These are phyloP conservation scores for Andrena fulva DNA, from an alignment of 2,888 invertebrate genomes.

Conservation along the genomic window DNA sequence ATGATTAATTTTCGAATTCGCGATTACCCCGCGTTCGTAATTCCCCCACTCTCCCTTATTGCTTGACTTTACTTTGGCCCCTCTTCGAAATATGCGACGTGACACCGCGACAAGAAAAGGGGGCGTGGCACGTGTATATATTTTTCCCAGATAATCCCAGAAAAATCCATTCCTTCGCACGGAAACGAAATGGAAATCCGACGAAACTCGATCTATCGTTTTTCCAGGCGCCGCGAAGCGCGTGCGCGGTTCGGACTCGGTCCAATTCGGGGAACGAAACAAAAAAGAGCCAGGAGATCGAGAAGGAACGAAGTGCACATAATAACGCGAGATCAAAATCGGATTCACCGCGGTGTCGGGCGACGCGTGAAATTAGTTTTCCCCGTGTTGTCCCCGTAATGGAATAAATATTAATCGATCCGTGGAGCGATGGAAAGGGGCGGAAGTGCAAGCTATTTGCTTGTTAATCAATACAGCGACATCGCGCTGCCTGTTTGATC, in stretches of 20 bases:
- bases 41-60: no score
- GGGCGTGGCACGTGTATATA: not conserved
- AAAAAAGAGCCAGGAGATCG: constrained; percentile 12
- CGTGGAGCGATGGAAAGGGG: not conserved
- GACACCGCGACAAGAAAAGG: no score
- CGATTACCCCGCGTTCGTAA: no score
- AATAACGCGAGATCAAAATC: constrained; percentile 65
- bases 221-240: constrained; percentile 62
- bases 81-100: no score
- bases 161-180: constrained; percentile 53
- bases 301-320: constrained; percentile 44
- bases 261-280: constrained; percentile 49
- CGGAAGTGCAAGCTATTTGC: not conserved
- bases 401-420: constrained; percentile 60
- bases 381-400: constrained; percentile 32
- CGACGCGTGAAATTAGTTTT: constrained; percentile 69
- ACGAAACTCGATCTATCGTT: constrained; percentile 67
- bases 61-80: no score
- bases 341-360: constrained; percentile 50
- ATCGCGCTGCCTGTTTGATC: not conserved
- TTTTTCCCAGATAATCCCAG: constrained; percentile 33
- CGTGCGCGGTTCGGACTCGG: constrained; percentile 40
- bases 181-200: constrained; percentile 57
- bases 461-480: constrained; percentile 19
- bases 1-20: no score